These are phyloP conservation scores for Rhabdornis inornatus DNA, from an alignment of 2,113 vertebrate species.

Conservation along the genomic window DNA sequence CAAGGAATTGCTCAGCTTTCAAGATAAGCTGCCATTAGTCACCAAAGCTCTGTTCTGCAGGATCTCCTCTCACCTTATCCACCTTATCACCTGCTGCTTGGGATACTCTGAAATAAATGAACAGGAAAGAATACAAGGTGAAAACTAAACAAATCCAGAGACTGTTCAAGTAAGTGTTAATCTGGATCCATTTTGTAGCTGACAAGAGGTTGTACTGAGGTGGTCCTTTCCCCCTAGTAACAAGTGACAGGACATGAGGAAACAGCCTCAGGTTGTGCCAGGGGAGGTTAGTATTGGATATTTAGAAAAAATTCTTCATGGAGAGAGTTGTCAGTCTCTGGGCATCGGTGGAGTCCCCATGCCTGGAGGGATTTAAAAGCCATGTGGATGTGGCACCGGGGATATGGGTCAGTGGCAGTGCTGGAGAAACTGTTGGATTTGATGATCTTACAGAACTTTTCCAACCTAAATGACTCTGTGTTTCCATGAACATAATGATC, in stretches of 20 bases:
- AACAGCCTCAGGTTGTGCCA: background rate
- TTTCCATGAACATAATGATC: background rate
- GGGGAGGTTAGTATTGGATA: background rate
- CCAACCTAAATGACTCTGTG: background rate
- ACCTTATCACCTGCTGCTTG: background rate
- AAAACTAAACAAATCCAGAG: background rate
- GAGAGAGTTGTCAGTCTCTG: background rate
- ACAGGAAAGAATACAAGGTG: background rate
- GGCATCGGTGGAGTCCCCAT: background rate
- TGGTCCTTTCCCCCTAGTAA: background rate
- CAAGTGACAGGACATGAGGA: background rate
- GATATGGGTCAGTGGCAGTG: background rate
- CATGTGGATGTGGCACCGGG: background rate
- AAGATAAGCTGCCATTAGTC: background rate
- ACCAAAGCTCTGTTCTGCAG: background rate
- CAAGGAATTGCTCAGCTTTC: background rate
- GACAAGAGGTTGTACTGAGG: too few relatives aligned
- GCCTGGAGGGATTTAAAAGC: background rate
- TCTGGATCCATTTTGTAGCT: background rate
- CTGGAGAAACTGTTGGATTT: background rate
- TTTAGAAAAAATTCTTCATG: background rate
- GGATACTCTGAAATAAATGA: background rate
- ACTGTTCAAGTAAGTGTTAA: rapidly evolving
- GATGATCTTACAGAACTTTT: background rate
- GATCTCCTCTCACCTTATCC: background rate